These are phyloP conservation scores for Brachionus asplanchnoidis DNA, from an alignment of 1,140 invertebrate species.

Conservation along the genomic window DNA sequence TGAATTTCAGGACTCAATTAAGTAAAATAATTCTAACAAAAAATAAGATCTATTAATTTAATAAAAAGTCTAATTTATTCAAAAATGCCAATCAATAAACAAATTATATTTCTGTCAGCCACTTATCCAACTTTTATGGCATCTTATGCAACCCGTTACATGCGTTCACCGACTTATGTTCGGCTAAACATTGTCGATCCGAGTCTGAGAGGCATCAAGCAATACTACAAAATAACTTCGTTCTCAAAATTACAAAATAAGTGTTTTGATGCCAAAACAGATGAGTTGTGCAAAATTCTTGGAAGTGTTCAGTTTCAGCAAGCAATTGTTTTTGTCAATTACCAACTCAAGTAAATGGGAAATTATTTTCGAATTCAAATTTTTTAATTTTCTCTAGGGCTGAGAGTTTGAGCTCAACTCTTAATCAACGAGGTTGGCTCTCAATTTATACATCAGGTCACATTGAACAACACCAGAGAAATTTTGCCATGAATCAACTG, in stretches of 20 bases:
- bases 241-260: conserved; percentile 53
- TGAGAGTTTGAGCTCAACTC: conserved; percentile 59
- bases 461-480: conserved; percentile 71
- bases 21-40: conserved; percentile 8
- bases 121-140: conserved; percentile 79
- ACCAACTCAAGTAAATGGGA: conserved; percentile 65
- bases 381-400: conserved; percentile 4
- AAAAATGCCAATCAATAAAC: conserved; percentile 68
- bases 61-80: conserved; percentile 67
- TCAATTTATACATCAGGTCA: conserved; percentile 69
- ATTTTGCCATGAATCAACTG: conserved; percentile 70
- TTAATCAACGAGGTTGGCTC: conserved; percentile 67
- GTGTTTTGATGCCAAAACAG: conserved; percentile 64
- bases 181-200: conserved; percentile 61
- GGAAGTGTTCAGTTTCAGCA: conserved; percentile 73
- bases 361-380: not conserved
- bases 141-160: conserved; percentile 68
- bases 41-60: conserved; percentile 54
- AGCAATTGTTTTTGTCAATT: conserved; percentile 83
- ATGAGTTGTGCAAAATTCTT: conserved; percentile 68
- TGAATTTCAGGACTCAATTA: conserved; percentile 41
- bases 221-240: conserved; percentile 60
- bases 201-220: conserved; percentile 65
- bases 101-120: conserved; percentile 84
- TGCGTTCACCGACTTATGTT: conserved; percentile 71